A percentile compares a stretch with the other conserved stretches of the same genome.
phyloP scores from a whole-genome alignment of 2,797 vertebrate species.

The Parauchenoglanis ngamensis region DNA sequence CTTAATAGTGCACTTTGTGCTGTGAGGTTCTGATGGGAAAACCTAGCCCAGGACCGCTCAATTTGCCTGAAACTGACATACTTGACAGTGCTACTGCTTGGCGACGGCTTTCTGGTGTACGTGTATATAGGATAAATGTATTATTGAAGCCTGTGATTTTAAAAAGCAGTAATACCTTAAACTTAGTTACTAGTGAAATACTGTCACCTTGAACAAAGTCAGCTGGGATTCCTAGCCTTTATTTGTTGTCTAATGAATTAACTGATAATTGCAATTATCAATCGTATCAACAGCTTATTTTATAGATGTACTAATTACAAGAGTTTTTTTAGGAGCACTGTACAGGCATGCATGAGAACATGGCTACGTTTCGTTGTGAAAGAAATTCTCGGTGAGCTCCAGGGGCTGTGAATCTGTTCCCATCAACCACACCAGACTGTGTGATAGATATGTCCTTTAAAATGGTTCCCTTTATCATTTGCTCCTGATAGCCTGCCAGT shows the following conservation, averaged over 20 bases:
- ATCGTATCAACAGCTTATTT: conserved; percentile 20
- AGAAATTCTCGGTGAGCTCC: conserved; percentile 45
- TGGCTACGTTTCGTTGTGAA: conserved; percentile 51
- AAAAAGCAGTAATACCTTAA: conserved; percentile 48
- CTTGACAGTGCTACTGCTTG: conserved; percentile 60
- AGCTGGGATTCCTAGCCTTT: conserved; percentile 50
- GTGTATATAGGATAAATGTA: conserved; percentile 62
- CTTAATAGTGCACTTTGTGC: conserved; percentile 1
- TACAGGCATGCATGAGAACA: conserved; percentile 57
- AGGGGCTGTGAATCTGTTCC: conserved; percentile 51
- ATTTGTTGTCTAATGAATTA: conserved; percentile 12
- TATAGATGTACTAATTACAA: conserved; percentile 41
- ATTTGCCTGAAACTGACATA: conserved; percentile 57
- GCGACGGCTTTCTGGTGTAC: conserved; percentile 58
- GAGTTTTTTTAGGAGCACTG: conserved; percentile 40
- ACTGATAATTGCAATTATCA: conserved; percentile 10
- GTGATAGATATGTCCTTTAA: conserved; percentile 49
- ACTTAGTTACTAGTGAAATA: conserved; percentile 46
- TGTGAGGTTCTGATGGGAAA: conserved; percentile 2
- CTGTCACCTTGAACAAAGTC: conserved; percentile 52
- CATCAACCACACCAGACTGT: conserved; percentile 37
- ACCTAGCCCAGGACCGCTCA: conserved; percentile 26
- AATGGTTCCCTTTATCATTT: conserved; percentile 44
- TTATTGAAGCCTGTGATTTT: conserved; percentile 60
- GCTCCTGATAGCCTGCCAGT: conserved; percentile 51